Evolutionary conservation across 2,888 invertebrate species (phyloP), one percentile per base, ranked within the genome.

Genomic region (Lasiommata megera): DNA sequence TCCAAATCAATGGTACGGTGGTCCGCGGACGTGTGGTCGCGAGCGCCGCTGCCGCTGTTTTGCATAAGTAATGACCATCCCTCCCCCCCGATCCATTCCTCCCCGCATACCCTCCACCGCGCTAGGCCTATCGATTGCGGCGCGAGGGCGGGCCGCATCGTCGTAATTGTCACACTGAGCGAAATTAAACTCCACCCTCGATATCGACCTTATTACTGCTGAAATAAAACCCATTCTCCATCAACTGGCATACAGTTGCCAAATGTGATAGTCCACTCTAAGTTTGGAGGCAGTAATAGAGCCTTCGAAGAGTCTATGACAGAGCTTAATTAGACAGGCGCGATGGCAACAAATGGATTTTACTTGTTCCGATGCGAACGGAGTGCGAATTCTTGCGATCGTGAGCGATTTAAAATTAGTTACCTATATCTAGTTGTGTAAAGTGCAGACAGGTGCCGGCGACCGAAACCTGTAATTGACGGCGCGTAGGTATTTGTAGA

Each of bases 51-150:
- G 58, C 61, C 60, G 81, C 79, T 86, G 85, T 88, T 87, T 88
- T 89, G 87, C 89, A 89, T 90, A 89, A 89, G 84, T 88, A 86
- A 88, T 88, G 83, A 83, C 72, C 73, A 71, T 68, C 66, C 67
- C 62, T 72, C 67, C 66, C 69, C 67, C 61, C 69, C 83, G 11
- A 38, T 50, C 84, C 64, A 84, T 82, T 67, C 66, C 56, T 68
- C 64, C 83, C 65, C 84, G 82, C 70, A 79, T 80, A 83, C 79
- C 92, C 92, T 91, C 46, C 89, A 82, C 93, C 92, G 92, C 73
- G 93, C 93, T 82, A 94, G 94, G 67, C 94, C 94, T 74, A 94
- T 94, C 68, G 94, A 94, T 85, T 94, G 94, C 83, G 94, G 93
- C 76, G 94, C 93, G 82, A 74, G 88, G 84, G 88, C 86, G 86